Base-by-base conservation (phyloP, 1,140 invertebrate genomes). In the Drosophila gunungcola region DNA sequence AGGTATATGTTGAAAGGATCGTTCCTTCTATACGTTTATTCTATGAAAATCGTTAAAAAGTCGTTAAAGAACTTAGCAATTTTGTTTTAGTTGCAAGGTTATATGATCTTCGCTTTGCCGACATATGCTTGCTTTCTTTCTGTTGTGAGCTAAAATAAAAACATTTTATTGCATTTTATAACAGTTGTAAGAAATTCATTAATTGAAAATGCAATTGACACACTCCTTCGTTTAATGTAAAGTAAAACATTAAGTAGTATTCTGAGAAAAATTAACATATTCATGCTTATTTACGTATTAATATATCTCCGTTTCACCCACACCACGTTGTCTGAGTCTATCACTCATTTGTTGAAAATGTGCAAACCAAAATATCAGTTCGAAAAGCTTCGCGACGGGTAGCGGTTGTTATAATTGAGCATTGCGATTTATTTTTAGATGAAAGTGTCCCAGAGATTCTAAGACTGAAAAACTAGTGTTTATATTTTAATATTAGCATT, bases 311-410 rank as follows among this genome's bases (percentile, higher is more conserved):
- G 16, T 21, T 21, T 21, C 16, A 32, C 13, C 32, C 12, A 62
- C 27, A 52, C 32, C 41, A 6, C 13, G 34, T 11, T 36, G 48
- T 5, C 53, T 67, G 70, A 75, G 13, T 61, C 58, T 56, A 32
- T 13, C n/a, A 5, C 29, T 49, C 29, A 49, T 52, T 75, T 42
- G 32, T 52, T 53, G 52, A 62, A 46, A 51, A 34, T 64, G 43
- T 51, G 41, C 72, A 65, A 67, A 43, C 34, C 63, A 12, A 56
- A 58, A 55, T 58, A 75, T 80, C 43, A 83, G 80, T 83, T 74
- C 36, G 21, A 60, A 51, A 84, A 54, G 77, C 46, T 34, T 67
- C 16, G 81, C 53, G 60, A 49, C 16, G 41, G n/a, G 38, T 45
- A 13, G 46, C 42, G 80, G 80, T 70, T 67, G 74, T 42, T 73